Evolutionary conservation across 2,888 invertebrate species (phyloP).

Genomic region (Stramonita haemastoma): DNA sequence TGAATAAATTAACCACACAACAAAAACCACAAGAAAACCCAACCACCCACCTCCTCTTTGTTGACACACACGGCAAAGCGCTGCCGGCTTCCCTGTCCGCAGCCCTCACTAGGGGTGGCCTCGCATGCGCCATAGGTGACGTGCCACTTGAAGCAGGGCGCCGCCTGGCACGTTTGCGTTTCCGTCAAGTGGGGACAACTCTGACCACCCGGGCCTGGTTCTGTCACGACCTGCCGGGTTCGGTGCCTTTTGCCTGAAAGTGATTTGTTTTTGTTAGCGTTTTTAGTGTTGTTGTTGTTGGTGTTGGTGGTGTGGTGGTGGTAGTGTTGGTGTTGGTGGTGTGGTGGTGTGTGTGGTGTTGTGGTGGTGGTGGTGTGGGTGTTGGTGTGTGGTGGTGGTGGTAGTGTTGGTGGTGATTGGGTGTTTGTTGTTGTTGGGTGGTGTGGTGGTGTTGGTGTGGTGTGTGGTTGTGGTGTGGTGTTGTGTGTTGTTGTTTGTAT

Average conservation of each 20-base stretch:
- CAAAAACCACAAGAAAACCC: neutral
- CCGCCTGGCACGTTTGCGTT: slow-evolving; percentile 82
- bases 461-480: too few relatives aligned
- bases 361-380: too few relatives aligned
- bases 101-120: slow-evolving; percentile 74
- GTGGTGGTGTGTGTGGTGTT: too few relatives aligned
- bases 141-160: slow-evolving; percentile 80
- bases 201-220: slow-evolving; percentile 58
- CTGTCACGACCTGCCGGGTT: slow-evolving; percentile 58
- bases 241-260: slow-evolving; percentile 62
- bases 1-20: too few relatives aligned
- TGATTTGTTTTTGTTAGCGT: neutral
- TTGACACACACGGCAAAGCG: slow-evolving; percentile 63
- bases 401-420: too few relatives aligned
- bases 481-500: too few relatives aligned
- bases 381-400: too few relatives aligned
- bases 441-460: too few relatives aligned
- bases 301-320: too few relatives aligned
- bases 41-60: slow-evolving; percentile 57
- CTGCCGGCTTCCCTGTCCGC: slow-evolving; percentile 64
- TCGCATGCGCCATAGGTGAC: slow-evolving; percentile 77
- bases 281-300: too few relatives aligned
- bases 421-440: too few relatives aligned
- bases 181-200: slow-evolving; percentile 79
- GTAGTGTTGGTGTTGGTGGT: too few relatives aligned